phyloP scores from a whole-genome alignment of 1,140 invertebrate genomes.

The Pectinophora gossypiella region DNA sequence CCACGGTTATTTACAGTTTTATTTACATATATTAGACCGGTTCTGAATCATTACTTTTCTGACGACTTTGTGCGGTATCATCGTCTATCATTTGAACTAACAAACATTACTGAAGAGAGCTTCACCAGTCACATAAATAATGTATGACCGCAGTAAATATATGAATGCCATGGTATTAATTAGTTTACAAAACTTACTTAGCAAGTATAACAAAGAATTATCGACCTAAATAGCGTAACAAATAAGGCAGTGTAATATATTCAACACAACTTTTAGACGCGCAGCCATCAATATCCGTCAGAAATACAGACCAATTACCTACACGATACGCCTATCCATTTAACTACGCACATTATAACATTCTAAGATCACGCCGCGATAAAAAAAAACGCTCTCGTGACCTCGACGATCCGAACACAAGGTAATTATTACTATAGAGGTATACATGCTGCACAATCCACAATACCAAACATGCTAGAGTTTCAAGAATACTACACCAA shows the following conservation, averaged over 20 bases:
- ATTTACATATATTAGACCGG: conserved; percentile 34
- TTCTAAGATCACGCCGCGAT: neutral
- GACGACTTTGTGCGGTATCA: too few species aligned
- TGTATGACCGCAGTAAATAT: too few species aligned
- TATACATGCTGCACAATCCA: neutral
- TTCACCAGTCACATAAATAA: too few species aligned
- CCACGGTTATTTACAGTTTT: conserved; percentile 47
- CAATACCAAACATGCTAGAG: neutral
- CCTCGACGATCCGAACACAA: neutral
- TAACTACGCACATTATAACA: neutral
- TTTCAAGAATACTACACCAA: too few species aligned
- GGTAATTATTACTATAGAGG: too few species aligned
- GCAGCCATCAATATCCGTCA: too few species aligned
- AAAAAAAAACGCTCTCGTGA: neutral
- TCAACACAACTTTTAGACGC: conserved; percentile 10
- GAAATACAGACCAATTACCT: neutral
- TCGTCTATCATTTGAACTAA: too few species aligned
- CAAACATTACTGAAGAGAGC: too few species aligned
- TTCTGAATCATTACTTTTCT: too few species aligned
- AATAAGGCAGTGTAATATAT: conserved; percentile 8
- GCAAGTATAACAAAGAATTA: neutral
- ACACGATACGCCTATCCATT: neutral
- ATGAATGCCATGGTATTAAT: too few species aligned
- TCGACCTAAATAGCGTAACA: neutral
- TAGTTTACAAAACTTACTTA: neutral